phyloP scores from a whole-genome alignment of 2,113 vertebrate species.

The Falcunculus frontatus region DNA sequence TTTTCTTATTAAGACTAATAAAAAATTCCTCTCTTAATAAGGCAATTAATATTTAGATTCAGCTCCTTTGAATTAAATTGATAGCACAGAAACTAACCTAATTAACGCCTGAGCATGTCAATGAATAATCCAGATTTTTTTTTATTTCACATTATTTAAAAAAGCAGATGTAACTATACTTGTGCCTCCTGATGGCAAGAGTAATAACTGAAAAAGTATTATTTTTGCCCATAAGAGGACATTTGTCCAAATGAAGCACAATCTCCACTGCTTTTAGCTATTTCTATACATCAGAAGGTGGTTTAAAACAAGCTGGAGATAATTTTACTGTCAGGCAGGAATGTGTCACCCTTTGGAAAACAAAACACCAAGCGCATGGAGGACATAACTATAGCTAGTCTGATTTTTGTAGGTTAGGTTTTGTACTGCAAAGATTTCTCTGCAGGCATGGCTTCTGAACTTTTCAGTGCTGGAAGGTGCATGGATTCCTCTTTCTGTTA shows the following conservation, averaged over 20 bases:
- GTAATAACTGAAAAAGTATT: neutral
- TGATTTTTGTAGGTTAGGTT: neutral
- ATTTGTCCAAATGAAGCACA: neutral
- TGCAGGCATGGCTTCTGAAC: neutral
- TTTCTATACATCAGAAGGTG: neutral
- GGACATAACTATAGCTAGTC: neutral
- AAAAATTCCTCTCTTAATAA: neutral
- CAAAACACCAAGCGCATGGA: neutral
- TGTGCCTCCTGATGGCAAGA: neutral
- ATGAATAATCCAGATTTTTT: neutral
- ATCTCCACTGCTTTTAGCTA: neutral
- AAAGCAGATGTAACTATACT: neutral
- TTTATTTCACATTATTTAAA: neutral
- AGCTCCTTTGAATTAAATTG: neutral
- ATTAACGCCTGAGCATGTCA: neutral
- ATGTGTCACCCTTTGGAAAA: neutral
- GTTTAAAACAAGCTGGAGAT: neutral
- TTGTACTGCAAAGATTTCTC: neutral
- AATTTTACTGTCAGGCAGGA: neutral
- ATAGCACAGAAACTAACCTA: neutral
- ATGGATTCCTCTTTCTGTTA: neutral
- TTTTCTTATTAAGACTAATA: neutral
- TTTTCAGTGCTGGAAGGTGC: neutral
- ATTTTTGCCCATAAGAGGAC: neutral
- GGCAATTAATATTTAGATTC: neutral